phyloP scores from a whole-genome alignment of 2,888 invertebrate species.

The Monoplex corrugatus region DNA sequence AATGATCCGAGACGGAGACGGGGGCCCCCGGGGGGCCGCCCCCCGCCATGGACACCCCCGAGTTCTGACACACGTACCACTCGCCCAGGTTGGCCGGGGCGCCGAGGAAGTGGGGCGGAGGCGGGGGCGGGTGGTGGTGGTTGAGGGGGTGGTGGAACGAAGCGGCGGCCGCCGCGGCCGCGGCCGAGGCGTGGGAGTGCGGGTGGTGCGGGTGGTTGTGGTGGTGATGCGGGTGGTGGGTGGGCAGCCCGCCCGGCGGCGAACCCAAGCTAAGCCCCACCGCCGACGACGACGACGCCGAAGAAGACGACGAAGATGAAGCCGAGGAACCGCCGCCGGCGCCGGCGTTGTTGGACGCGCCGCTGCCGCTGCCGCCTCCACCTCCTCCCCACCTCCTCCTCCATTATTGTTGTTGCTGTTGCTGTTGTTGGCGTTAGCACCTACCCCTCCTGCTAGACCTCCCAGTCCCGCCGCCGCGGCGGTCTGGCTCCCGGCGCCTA shows the following conservation, averaged over 20 bases:
- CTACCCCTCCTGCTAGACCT: background rate
- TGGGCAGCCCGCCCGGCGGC: background rate
- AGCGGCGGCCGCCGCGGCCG: background rate
- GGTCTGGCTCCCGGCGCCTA: background rate
- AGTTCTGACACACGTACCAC: conserved; percentile 90
- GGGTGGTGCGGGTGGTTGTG: conserved; percentile 33
- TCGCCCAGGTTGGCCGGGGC: conserved; percentile 86
- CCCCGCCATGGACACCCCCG: conserved; percentile 67
- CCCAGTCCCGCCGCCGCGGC: background rate
- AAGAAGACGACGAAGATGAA: background rate
- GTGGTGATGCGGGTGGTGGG: background rate
- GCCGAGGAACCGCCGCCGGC: background rate
- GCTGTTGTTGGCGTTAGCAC: too few relatives aligned
- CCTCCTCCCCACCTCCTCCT: background rate
- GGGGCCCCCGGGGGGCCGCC: conserved; percentile 63
- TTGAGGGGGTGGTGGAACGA: conserved; percentile 34
- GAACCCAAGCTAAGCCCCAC: conserved; percentile 47
- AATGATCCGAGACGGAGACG: conserved; percentile 85
- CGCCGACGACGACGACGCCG: conserved; percentile 16
- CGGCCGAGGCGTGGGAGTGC: background rate
- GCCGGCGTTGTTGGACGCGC: background rate
- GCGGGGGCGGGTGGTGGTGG: conserved; percentile 39
- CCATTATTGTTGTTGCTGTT: background rate
- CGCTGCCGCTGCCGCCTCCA: background rate
- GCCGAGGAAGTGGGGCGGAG: conserved; percentile 57